Evolutionary conservation across 2,888 invertebrate genomes (phyloP), one percentile per base, ranked within the genome.

Genomic region (Lepidonotus clava): DNA sequence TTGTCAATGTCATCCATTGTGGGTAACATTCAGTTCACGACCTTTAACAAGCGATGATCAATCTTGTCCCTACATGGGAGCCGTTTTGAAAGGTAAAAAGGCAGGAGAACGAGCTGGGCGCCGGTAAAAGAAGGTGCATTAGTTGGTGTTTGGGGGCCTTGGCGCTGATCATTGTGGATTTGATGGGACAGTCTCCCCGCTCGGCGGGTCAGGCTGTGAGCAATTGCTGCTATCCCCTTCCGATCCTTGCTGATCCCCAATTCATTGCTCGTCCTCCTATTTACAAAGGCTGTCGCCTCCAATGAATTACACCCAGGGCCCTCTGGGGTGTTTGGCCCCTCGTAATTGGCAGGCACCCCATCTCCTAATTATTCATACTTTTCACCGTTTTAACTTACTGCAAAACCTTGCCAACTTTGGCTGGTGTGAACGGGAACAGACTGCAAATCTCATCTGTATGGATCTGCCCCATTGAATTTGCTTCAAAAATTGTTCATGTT

Each of bases 1-100:
- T 41, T 46, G 80, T 80, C 32, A 80, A 46, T 51, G 41, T n/a
- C 80, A 80, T 80, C 41, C 41, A 80, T 41, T 80, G 28, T 46
- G 80, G 46, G 2, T 1, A 46, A 28, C 28, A 11, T 24, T 24
- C 41, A 41, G 41, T 80, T 41, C 80, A 28, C 80, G 80, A 80
- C 80, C 80, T 80, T 80, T 28, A 80, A 51, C 46, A 32, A 32
- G 41, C 32, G 18, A 11, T 80, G 51, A 80, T 80, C 80, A 80
- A 80, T 80, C 80, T 80, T 80, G 24, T 32, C 51, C 21, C 46
- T 80, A 51, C 80, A 51, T n/a, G 80, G 28, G 11, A n/a, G 18
- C 41, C 24, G 46, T 51, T 80, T 80, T 41, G n/a, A n/a, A n/a
- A 32, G 28, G 46, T 24, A 2, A 36, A n/a, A 5, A 4, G 36